These are phyloP conservation scores for Pteronotus mesoamericanus DNA, from an alignment of 2,797 vertebrate genomes.

Conservation along the genomic window DNA sequence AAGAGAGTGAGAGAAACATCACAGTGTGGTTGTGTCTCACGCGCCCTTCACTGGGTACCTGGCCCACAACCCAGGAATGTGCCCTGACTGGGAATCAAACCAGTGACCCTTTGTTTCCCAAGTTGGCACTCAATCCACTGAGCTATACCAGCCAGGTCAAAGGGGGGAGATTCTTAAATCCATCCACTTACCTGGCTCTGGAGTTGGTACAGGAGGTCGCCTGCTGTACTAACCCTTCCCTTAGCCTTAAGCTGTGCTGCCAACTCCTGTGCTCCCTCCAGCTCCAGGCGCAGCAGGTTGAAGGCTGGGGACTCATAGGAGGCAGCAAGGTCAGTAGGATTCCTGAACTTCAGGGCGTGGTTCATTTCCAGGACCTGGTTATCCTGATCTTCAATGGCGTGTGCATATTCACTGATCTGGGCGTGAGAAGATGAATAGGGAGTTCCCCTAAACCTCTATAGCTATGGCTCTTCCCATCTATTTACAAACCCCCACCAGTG, in stretches of 20 bases:
- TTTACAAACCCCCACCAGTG: not conserved
- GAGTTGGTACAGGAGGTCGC: not conserved
- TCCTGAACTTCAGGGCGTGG: not conserved
- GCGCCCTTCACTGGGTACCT: no score
- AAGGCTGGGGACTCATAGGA: not conserved
- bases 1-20: no score
- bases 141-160: no score
- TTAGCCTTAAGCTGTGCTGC: not conserved
- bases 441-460: not conserved
- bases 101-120: no score
- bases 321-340: not conserved
- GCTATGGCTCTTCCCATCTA: not conserved
- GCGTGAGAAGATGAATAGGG: not conserved
- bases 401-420: not conserved
- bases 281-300: not conserved
- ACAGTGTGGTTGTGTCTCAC: no score
- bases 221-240: not conserved
- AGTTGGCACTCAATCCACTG: no score
- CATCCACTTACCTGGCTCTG: not conserved
- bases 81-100: no score
- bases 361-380: not conserved
- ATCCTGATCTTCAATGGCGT: not conserved
- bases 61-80: no score
- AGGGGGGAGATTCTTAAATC: not conserved
- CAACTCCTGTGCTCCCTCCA: not conserved